These are phyloP conservation scores for Deroplatys truncata DNA, from an alignment of 2,888 invertebrate species.

Conservation along the genomic window DNA sequence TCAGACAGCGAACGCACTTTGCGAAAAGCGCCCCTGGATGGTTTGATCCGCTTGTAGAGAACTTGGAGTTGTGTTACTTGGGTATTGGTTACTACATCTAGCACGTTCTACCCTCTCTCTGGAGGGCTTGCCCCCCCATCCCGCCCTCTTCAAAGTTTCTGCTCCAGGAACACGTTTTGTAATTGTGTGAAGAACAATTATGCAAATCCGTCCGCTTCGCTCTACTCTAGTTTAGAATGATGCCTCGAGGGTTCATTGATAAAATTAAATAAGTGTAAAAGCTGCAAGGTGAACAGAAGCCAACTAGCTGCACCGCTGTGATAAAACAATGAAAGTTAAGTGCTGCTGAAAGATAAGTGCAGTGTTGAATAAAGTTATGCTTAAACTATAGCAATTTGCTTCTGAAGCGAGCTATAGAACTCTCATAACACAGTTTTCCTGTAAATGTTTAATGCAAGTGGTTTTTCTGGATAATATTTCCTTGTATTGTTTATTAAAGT, in stretches of 20 bases:
- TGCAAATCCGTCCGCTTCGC: neutral
- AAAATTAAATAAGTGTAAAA: neutral
- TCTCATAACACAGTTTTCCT: neutral
- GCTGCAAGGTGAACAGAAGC: neutral
- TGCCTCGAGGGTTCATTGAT: neutral
- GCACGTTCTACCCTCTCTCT: neutral
- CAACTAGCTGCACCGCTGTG: neutral
- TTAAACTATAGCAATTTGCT: neutral
- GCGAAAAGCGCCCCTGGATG: neutral
- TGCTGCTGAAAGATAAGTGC: neutral
- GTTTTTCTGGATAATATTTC: too few species aligned
- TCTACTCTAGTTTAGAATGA: neutral
- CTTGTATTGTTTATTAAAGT: too few species aligned
- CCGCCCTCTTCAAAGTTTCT: neutral
- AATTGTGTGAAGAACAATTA: constrained; percentile 5
- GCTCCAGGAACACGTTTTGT: neutral
- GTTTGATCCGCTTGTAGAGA: neutral
- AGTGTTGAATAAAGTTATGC: neutral
- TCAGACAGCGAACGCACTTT: neutral
- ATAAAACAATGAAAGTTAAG: neutral
- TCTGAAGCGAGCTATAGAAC: neutral
- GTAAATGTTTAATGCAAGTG: too few species aligned
- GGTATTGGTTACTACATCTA: neutral
- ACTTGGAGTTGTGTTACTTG: neutral
- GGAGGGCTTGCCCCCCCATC: neutral